Percentiles rank a stretch among this genome's conserved stretches.
phyloP scores from a whole-genome alignment of 2,113 vertebrate species.

The Corynorhinus townsendii region DNA sequence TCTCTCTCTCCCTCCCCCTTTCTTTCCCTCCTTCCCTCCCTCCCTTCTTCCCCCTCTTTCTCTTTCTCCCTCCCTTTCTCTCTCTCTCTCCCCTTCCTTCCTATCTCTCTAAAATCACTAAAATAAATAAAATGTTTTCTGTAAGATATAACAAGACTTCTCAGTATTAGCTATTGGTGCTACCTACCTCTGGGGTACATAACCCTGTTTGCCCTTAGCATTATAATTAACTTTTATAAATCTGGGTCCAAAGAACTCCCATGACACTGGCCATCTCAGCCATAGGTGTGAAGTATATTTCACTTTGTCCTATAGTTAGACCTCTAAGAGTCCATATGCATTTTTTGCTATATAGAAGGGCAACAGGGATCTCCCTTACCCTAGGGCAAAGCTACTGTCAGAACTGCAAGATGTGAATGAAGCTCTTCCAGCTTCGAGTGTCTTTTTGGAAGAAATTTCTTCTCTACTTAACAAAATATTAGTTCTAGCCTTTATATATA shows the following conservation, averaged over 20 bases:
- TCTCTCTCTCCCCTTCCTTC: too few species aligned
- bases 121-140: background rate
- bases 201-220: background rate
- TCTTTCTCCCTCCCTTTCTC: too few species aligned
- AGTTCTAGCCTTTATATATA: slow-evolving; percentile 60
- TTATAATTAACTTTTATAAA: background rate
- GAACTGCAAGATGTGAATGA: slow-evolving; percentile 69
- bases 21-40: too few species aligned
- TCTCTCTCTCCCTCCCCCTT: background rate
- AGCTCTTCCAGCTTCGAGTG: slow-evolving; percentile 62
- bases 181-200: slow-evolving; percentile 46
- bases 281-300: slow-evolving; percentile 49
- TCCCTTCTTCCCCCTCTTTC: too few species aligned
- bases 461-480: slow-evolving; percentile 70
- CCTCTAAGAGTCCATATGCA: slow-evolving; percentile 56
- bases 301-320: slow-evolving; percentile 38
- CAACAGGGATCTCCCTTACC: slow-evolving; percentile 66
- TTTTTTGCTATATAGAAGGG: slow-evolving; percentile 70
- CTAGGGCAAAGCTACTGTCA: slow-evolving; percentile 75
- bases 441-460: slow-evolving; percentile 68
- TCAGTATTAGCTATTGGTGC: slow-evolving; percentile 41
- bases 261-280: slow-evolving; percentile 61
- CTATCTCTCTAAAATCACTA: background rate
- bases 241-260: slow-evolving; percentile 40
- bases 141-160: background rate